Percentiles rank a stretch among this genome's conserved stretches.
Evolutionary conservation across 2,888 invertebrate species (phyloP).

Genomic region (Sepioteuthis lessoniana): DNA sequence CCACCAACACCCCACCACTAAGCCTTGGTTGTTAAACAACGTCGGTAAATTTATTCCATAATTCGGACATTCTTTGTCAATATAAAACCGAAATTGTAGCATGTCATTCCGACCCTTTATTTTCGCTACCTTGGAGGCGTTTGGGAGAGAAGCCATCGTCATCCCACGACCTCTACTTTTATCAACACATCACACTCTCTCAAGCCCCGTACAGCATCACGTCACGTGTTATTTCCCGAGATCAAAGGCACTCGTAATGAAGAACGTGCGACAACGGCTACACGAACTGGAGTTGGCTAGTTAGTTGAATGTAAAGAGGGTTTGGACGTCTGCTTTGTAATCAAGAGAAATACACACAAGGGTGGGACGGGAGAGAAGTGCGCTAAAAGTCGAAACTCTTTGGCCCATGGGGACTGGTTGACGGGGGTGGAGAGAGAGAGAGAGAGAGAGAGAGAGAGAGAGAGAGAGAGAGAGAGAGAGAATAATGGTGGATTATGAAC

Average conservation of each 20-base stretch:
- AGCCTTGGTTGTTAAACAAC: no score
- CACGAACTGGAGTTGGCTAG: background rate
- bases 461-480: no score
- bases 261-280: background rate
- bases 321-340: background rate
- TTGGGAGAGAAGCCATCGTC: background rate
- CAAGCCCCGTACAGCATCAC: background rate
- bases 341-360: background rate
- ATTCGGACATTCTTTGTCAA: background rate
- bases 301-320: background rate
- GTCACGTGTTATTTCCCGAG: constrained; percentile 16
- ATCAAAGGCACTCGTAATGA: constrained; percentile 16
- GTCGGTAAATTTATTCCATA: background rate
- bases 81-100: background rate
- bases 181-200: background rate
- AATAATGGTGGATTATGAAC: no score
- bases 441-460: no score
- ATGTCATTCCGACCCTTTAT: background rate
- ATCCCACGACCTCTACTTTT: background rate
- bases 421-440: no score
- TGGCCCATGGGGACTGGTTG: no score
- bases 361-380: background rate
- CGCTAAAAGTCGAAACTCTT: background rate
- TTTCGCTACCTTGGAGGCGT: background rate
- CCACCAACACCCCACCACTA: no score